Percentiles rank a stretch among this genome's conserved stretches.
These are phyloP conservation scores for Sebastes schlegelii DNA, from an alignment of 2,113 vertebrate genomes.

Conservation along the genomic window DNA sequence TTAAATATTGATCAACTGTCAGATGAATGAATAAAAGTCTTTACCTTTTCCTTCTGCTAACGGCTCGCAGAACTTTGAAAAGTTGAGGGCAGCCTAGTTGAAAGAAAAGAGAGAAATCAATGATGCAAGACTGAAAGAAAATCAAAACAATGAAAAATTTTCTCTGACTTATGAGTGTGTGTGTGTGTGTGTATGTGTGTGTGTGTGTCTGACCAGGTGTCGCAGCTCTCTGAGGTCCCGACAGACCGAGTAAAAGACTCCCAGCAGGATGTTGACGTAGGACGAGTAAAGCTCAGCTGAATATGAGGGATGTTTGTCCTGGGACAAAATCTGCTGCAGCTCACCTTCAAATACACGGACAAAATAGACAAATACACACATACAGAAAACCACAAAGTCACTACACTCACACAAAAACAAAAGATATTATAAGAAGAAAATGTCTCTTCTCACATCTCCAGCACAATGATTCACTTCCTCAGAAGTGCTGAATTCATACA, in stretches of 20 bases:
- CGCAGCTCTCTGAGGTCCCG: constrained; percentile 94
- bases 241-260: constrained; percentile 96
- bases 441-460: constrained; percentile 13
- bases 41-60: constrained; percentile 94
- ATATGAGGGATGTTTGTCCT: constrained; percentile 89
- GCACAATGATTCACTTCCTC: not conserved
- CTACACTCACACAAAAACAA: not conserved
- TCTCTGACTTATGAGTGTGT: not conserved
- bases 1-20: constrained; percentile 38
- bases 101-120: constrained; percentile 22
- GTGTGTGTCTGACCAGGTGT: constrained; percentile 88
- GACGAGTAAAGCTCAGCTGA: constrained; percentile 93
- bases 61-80: constrained; percentile 95
- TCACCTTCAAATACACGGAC: constrained; percentile 82
- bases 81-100: constrained; percentile 93
- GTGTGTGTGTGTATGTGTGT: constrained; percentile 8
- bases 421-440: not conserved
- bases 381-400: not conserved
- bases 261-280: constrained; percentile 97
- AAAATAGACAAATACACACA: not conserved
- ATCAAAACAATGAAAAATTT: constrained; percentile 7
- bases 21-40: constrained; percentile 4
- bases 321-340: constrained; percentile 92
- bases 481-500: constrained; percentile 36
- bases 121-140: not conserved